phyloP scores from a whole-genome alignment of 1,140 invertebrate species.

The Sweltsa coloradensis region DNA sequence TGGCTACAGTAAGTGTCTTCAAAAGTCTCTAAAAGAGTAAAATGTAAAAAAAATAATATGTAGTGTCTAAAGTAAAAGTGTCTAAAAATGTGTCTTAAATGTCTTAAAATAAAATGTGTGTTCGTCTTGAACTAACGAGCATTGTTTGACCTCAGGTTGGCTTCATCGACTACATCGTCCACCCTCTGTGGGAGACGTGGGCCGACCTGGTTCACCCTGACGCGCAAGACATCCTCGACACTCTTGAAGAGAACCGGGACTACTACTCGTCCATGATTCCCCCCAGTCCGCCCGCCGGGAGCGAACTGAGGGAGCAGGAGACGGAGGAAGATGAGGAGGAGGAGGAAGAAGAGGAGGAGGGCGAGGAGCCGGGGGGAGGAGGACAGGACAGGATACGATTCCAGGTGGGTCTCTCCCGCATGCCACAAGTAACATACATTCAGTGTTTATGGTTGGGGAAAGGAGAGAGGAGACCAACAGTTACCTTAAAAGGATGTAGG shows the following conservation, averaged over 20 bases:
- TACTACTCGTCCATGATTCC: conserved; percentile 81
- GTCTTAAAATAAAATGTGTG: no score
- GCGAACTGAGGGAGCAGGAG: conserved; percentile 11
- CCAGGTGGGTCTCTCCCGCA: conserved; percentile 33
- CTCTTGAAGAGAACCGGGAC: conserved; percentile 94
- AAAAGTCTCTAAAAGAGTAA: no score
- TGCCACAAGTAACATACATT: no score
- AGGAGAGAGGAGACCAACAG: no score
- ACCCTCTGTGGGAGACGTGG: conserved; percentile 99
- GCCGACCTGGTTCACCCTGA: conserved; percentile 97
- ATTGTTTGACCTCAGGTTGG: conserved; percentile 57
- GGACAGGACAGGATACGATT: conserved; percentile 36
- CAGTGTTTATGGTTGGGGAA: no score
- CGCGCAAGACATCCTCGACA: conserved; percentile 94
- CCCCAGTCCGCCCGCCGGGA: conserved; percentile 32
- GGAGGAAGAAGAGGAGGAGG: conserved; percentile 18
- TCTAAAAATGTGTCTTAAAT: no score
- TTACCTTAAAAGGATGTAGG: no score
- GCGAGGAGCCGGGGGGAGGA: conserved; percentile 8
- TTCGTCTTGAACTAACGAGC: no score
- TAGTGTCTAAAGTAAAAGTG: no score
- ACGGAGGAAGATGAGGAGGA: conserved; percentile 17
- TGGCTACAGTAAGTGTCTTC: no score
- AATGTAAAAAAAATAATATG: no score
- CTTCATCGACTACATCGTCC: conserved; percentile 99